Conservation (phyloP, 2,797 vertebrate species). For the Phataginus tricuspis region DNA sequence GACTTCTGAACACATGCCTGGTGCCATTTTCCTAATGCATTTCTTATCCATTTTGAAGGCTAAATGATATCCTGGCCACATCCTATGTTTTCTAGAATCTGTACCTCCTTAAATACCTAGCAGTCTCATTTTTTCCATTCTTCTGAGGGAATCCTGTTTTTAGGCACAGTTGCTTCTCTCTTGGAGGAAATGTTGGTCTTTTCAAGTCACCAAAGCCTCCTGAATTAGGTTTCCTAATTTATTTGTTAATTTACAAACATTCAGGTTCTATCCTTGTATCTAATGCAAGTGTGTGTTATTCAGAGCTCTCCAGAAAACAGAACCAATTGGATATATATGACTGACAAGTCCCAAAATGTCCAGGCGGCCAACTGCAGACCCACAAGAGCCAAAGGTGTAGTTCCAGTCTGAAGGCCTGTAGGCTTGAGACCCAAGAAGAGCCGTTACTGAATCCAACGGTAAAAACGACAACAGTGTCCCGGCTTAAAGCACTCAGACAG, state of each 20-base stretch:
- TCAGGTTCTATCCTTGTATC: background rate
- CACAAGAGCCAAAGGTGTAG: background rate
- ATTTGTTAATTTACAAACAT: background rate
- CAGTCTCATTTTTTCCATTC: background rate
- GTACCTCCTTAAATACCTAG: background rate
- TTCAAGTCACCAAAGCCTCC: background rate
- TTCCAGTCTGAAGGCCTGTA: background rate
- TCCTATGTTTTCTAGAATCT: background rate
- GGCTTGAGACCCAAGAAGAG: background rate
- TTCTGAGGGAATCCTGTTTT: background rate
- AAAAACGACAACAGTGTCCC: background rate
- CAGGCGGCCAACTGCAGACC: background rate
- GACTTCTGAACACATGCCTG: background rate
- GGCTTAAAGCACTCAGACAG: background rate
- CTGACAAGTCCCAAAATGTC: background rate
- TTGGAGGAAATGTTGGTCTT: background rate
- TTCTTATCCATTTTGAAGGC: background rate
- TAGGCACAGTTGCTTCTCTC: background rate
- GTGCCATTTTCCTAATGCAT: background rate
- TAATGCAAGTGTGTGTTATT: background rate
- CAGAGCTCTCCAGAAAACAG: background rate
- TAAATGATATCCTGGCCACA: background rate
- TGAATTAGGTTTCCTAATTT: conserved; percentile 3
- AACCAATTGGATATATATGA: background rate
- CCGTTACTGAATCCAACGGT: background rate